Base-by-base conservation (phyloP, 92 coral and sea anemone species). In the Zoanthus sansibaricus region DNA sequence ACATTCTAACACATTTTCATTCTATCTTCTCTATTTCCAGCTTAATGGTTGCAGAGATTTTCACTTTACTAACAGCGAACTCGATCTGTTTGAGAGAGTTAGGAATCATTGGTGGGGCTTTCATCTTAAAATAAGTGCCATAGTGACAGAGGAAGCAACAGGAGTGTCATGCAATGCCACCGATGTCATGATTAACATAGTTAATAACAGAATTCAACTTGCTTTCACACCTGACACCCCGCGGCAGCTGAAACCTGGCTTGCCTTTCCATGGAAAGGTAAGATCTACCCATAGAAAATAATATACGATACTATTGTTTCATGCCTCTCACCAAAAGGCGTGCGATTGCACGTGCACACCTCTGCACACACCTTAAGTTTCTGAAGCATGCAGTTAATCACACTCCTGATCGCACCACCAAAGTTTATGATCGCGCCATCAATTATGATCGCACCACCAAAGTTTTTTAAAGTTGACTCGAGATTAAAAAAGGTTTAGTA, bases 181-280 rank as follows among this genome's bases (percentile, higher is more conserved):
- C 8, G 88, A 87, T 37, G 87, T 84, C 47, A 77, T 59, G 70
- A 86, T 87, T 9, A 11, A 62, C 9, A 44, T 96, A 6, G 88
- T 85, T 47, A 77, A 59, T 11, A 82, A 82, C 55, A 82, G 92
- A 11, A 80, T 94, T 9, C 78, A 72, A 87, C 33, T 88, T 51
- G 16, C 86, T 67, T 91, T 91, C 56, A 85, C 87, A 49, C 14
- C 73, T 17, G 94, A 89, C 6, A 96, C 99, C 6, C 95, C 99
- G 18, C 48, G 61, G 14, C 61, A 69, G 58, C 91, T 93, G 51
- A 96, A 96, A 77, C 99, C 97, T 52, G 97, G 97, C 51, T 87
- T 96, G 92, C 95, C 95, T 5, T 96, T 93, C 78, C 72, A 84
- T 46, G 98, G 98, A 47, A 88, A 88, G 94, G 99, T 96, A 68